A percentile compares a stretch with the other conserved stretches of the same genome.
Evolutionary conservation across 2,797 vertebrate genomes (phyloP).

Genomic region (Gouania willdenowi): DNA sequence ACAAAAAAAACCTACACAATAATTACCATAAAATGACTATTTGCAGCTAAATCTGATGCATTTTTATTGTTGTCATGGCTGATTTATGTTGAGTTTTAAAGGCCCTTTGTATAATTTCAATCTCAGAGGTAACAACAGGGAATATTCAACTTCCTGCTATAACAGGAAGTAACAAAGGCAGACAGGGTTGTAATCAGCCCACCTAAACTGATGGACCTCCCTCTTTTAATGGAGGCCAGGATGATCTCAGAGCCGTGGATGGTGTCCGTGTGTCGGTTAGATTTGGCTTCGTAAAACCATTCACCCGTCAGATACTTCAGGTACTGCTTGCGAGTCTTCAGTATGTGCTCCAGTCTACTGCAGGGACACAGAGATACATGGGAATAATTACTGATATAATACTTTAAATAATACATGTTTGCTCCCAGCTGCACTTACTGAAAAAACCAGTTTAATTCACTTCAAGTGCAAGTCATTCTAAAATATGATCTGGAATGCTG

Average conservation of each 20-base stretch:
- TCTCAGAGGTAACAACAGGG: no score
- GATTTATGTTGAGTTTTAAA: no score
- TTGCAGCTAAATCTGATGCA: no score
- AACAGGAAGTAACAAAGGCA: no score
- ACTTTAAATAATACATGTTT: background rate
- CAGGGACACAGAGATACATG: slow-evolving; percentile 9
- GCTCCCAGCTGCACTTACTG: slow-evolving; percentile 12
- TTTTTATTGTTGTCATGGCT: no score
- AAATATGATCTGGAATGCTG: slow-evolving; percentile 18
- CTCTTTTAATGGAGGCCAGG: slow-evolving; percentile 87
- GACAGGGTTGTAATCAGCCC: no score
- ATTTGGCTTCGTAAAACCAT: slow-evolving; percentile 97
- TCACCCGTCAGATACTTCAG: slow-evolving; percentile 92
- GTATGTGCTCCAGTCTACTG: slow-evolving; percentile 82
- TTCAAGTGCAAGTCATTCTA: slow-evolving; percentile 16
- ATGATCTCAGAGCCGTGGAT: slow-evolving; percentile 94
- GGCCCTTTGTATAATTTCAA: no score
- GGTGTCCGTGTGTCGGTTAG: slow-evolving; percentile 87
- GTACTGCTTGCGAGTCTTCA: no score
- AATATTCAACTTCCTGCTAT: no score
- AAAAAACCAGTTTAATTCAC: slow-evolving; percentile 22
- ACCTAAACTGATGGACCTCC: slow-evolving; percentile 74
- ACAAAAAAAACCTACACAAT: no score
- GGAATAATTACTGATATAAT: no score
- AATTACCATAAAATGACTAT: no score